Base-by-base conservation (phyloP, 2,888 invertebrate genomes). In the Quadroppia sp. region DNA sequence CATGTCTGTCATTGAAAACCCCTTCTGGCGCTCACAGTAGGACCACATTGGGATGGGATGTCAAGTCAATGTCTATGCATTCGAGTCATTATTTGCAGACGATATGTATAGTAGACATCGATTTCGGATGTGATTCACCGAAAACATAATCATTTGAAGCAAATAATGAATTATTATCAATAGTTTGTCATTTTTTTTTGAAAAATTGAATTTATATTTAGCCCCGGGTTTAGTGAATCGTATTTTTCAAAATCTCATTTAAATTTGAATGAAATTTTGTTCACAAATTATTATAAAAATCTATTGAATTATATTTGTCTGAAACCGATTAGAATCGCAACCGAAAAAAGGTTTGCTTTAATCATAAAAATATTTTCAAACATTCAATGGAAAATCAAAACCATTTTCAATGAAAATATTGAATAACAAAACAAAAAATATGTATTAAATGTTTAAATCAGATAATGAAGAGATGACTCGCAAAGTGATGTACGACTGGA, bases 21-120 rank as follows among this genome's bases (percentile, higher is more conserved):
- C 67, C 67, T 61, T 67, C 67, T 67, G 67, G 67, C 67, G 32
- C 9, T 59, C 20, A 67, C 40, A 23, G 67, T 67, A 40, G 67
- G 67, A 67, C 67, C 67, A 40, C 67, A 67, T 67, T 40, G 67
- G 67, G 42, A 59, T 59, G 59, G 20, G n/a, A 56, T 67, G 67
- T 40, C 23, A 40, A 67, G 67, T 3, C 36, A 40, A 42, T 67
- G 67, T 67, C 36, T 64, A 64, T 32, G 32, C 53, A 53, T 25
- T 42, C 36, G 36, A 20, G 67, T 23, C 36, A 67, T 40, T 67
- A 23, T 67, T 40, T 67, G n/a, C 15, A 59, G 59, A 7, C 30
- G 30, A 59, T 40, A 40, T 67, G 17, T 67, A 61, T 61, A 17
- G 61, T 32, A n/a, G 13, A 9, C 53, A 53, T 61, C 28, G 32